Evolutionary conservation across 2,888 invertebrate species (phyloP).

Genomic region (Pollenia griseotomentosa): DNA sequence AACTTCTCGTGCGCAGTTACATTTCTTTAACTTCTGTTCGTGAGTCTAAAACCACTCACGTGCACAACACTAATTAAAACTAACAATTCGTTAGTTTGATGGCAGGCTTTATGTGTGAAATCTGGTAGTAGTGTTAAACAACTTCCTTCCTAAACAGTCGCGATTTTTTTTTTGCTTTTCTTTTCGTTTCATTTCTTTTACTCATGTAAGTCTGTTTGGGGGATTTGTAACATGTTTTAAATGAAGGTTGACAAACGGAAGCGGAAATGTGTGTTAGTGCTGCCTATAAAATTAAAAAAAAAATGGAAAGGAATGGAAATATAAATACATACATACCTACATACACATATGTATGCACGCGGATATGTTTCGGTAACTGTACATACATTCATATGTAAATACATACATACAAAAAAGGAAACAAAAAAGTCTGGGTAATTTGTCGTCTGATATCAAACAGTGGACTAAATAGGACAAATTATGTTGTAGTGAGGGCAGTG

Average conservation of each 20-base stretch:
- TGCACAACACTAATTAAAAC: constrained; percentile 11
- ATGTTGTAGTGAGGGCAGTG: no score
- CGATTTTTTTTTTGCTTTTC: background rate
- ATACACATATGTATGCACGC: background rate
- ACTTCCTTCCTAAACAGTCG: constrained; percentile 69
- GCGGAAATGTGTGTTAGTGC: constrained; percentile 66
- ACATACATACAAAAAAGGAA: background rate
- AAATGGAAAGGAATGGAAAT: no score
- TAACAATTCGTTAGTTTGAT: constrained; percentile 30
- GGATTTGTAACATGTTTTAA: constrained; percentile 35
- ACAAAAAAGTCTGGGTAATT: background rate
- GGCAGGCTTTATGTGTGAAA: constrained; percentile 29
- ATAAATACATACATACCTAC: background rate
- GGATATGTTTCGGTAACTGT: constrained; percentile 12
- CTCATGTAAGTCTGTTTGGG: constrained; percentile 9
- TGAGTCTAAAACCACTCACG: no score
- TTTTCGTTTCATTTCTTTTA: background rate
- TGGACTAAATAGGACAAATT: background rate
- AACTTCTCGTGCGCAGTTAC: no score
- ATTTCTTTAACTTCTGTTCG: no score
- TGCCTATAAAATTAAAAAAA: constrained; percentile 1
- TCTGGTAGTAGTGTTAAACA: constrained; percentile 65
- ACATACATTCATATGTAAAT: background rate
- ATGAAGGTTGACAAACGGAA: constrained; percentile 69
- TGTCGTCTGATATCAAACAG: background rate